Evolutionary conservation across 2,888 invertebrate species (phyloP).

Genomic region (Limnephilus auricula): DNA sequence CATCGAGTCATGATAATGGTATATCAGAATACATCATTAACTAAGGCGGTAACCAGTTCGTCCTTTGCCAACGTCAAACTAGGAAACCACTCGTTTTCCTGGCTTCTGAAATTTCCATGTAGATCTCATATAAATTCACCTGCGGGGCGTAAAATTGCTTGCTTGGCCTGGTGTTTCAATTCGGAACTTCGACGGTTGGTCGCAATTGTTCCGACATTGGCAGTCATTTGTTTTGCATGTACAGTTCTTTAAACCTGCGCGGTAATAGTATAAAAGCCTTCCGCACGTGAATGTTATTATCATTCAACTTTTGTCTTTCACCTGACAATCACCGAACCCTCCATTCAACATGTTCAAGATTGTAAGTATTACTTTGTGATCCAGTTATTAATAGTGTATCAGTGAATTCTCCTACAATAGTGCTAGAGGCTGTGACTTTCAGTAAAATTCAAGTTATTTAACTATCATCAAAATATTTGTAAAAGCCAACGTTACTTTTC

Average conservation of each 20-base stretch:
- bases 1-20: background rate
- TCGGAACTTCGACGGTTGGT: background rate
- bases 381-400: background rate
- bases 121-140: background rate
- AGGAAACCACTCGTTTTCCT: background rate
- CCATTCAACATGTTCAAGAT: conserved; percentile 73
- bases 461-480: background rate
- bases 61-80: background rate
- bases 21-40: background rate
- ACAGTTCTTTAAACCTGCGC: background rate
- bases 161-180: background rate
- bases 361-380: conserved; percentile 70
- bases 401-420: background rate
- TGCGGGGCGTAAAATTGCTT: background rate
- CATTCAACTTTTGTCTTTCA: conserved; percentile 59
- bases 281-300: conserved; percentile 21
- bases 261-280: conserved; percentile 54
- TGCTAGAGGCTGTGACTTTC: background rate
- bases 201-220: conserved; percentile 2
- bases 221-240: background rate
- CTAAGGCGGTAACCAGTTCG: background rate
- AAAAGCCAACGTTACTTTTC: too few relatives aligned
- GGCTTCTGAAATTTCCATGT: background rate
- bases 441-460: background rate
- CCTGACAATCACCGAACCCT: conserved; percentile 61